Evolutionary conservation across 2,888 invertebrate genomes (phyloP).

Genomic region (Cephus pygmeus): DNA sequence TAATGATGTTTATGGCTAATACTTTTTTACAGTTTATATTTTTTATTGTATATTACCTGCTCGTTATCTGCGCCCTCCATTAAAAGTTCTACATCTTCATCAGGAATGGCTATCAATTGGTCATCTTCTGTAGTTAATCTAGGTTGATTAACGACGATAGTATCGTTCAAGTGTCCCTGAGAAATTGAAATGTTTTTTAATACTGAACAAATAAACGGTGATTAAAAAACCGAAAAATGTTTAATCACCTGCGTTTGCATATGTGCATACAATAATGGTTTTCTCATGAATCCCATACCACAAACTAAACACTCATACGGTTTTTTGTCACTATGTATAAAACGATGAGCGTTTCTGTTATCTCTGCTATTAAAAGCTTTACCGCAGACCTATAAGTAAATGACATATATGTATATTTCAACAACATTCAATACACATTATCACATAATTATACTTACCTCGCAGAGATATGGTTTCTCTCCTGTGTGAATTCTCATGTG

Average conservation of each 20-base stretch:
- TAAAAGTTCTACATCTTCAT: slow-evolving; percentile 58
- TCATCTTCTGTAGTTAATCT: slow-evolving; percentile 73
- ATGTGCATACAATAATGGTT: slow-evolving; percentile 80
- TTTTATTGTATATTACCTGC: slow-evolving; percentile 38
- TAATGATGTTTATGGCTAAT: neutral
- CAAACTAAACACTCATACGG: slow-evolving; percentile 87
- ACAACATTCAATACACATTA: no score
- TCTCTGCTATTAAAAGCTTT: slow-evolving; percentile 87
- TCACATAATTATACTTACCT: slow-evolving; percentile 64
- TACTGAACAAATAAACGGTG: neutral
- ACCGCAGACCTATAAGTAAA: slow-evolving; percentile 75
- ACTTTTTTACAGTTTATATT: neutral
- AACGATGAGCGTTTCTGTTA: slow-evolving; percentile 86
- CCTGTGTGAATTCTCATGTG: slow-evolving; percentile 83
- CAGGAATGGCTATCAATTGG: slow-evolving; percentile 64
- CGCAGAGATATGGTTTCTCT: slow-evolving; percentile 79
- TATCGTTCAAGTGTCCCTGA: slow-evolving; percentile 81
- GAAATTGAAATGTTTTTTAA: slow-evolving; percentile 31
- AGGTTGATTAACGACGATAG: slow-evolving; percentile 86
- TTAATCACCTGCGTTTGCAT: slow-evolving; percentile 74
- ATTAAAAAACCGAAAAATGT: neutral
- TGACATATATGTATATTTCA: neutral
- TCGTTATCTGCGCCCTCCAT: slow-evolving; percentile 54
- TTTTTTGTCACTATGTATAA: slow-evolving; percentile 87
- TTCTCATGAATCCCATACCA: slow-evolving; percentile 86